phyloP scores from a whole-genome alignment of 1,140 invertebrate genomes.

The Neelides sp. region DNA sequence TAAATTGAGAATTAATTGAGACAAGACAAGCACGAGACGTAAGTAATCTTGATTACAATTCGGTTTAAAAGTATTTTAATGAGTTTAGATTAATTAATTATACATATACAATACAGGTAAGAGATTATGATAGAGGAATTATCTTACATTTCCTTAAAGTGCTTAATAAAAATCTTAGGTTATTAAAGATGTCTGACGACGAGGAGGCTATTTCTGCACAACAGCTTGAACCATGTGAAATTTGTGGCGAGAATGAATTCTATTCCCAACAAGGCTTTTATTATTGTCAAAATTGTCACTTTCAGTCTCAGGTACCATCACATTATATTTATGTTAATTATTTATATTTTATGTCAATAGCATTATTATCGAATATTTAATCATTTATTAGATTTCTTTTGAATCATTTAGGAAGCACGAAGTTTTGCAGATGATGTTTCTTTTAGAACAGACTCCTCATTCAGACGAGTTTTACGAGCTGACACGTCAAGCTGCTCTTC shows the following conservation, averaged over 20 bases:
- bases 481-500: conserved; percentile 30
- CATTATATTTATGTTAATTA: neutral
- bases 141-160: too few species aligned
- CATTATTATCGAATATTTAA: neutral
- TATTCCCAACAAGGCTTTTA: conserved; percentile 40
- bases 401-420: neutral
- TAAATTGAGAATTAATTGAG: too few species aligned
- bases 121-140: too few species aligned
- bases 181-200: neutral
- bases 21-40: too few species aligned
- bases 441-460: conserved; percentile 1
- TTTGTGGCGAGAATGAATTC: conserved; percentile 41
- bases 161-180: conserved; percentile 1
- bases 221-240: conserved; percentile 32
- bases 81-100: too few species aligned
- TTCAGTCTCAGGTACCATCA: conserved; percentile 39
- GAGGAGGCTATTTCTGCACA: neutral
- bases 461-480: conserved; percentile 37
- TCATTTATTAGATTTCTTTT: neutral
- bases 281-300: conserved; percentile 43
- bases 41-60: too few species aligned
- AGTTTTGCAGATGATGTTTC: conserved; percentile 5
- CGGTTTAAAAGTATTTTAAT: too few species aligned
- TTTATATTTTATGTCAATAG: neutral
- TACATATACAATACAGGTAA: too few species aligned